Evolutionary conservation across 2,888 invertebrate genomes (phyloP), one percentile per base, ranked within the genome.

Genomic region (Onthophagus sagittarius): DNA sequence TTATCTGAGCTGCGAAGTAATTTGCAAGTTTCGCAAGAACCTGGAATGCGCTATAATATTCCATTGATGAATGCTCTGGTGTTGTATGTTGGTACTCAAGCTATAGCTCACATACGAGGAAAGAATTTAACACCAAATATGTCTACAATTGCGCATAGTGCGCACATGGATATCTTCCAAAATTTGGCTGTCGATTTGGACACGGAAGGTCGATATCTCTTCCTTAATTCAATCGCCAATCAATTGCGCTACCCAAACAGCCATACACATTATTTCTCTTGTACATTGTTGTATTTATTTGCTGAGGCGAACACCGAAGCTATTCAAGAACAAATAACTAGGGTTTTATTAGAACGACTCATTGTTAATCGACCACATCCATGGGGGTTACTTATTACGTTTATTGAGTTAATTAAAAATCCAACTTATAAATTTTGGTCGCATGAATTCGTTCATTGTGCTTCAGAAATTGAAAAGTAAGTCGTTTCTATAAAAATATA

Each of bases 81-180:
- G 11, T 87, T 99, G 80, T 98, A 99, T 84, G 99, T 99, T 73
- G 99, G 99, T 62, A 96, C 96, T 0, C 97, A 98, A 85, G 99
- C 99, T 3, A 99, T 99, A 80, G 90, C 92, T 2, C 91, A 93
- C 83, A 97, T 99, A 77, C 91, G 98, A 75, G 91, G 91, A 80
- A 98, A 98, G 85, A 94, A 95, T 69, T 93, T 94, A 80, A 93
- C 95, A 0, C 98, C 98, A 0, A 98, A 94, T 83, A 97, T 98
- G 93, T 93, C 96, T 65, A 98, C 98, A n/a, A 98, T 99, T 77
- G 96, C 97, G 0, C 98, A 99, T 84, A 97, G 98, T 39, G 94
- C 99, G 0, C 99, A 98, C 85, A 99, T 99, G 98, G 99, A 99
- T 85, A 99, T 99, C 79, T 99, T 99, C 90, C 99, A 99, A 87